phyloP scores from a whole-genome alignment of 2,888 invertebrate species.

The Acleris emargana region DNA sequence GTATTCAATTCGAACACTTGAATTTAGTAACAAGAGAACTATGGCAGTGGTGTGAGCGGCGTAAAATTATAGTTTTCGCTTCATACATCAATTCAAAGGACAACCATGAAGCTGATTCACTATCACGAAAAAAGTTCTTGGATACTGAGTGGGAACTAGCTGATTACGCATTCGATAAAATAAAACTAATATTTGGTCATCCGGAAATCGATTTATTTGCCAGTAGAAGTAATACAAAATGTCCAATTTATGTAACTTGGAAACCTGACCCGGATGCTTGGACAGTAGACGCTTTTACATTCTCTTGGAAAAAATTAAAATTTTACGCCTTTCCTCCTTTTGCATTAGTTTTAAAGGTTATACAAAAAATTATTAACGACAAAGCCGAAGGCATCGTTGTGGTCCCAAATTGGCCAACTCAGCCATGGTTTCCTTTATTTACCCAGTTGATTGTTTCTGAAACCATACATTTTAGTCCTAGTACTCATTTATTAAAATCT shows the following conservation, averaged over 20 bases:
- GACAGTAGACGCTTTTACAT: conserved; percentile 28
- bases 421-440: conserved; percentile 29
- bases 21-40: conserved; percentile 18
- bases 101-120: conserved; percentile 16
- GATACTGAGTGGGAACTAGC: conserved; percentile 26
- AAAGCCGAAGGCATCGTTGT: no score
- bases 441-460: conserved; percentile 21
- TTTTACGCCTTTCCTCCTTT: conserved; percentile 43
- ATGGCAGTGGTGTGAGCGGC: conserved; percentile 33
- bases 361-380: no score
- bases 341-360: conserved; percentile 14
- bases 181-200: background rate
- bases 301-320: conserved; percentile 21
- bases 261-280: conserved; percentile 30
- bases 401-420: no score
- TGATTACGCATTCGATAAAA: background rate
- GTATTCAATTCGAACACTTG: conserved; percentile 32
- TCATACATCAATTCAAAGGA: conserved; percentile 34
- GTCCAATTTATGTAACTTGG: conserved; percentile 23
- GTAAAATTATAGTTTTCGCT: conserved; percentile 24
- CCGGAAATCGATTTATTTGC: conserved; percentile 23
- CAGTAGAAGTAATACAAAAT: conserved; percentile 26
- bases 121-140: conserved; percentile 10
- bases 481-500: conserved; percentile 25
- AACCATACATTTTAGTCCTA: conserved; percentile 22